These are phyloP conservation scores for Diadophis punctatus DNA, from an alignment of 2,113 vertebrate species.

Conservation along the genomic window DNA sequence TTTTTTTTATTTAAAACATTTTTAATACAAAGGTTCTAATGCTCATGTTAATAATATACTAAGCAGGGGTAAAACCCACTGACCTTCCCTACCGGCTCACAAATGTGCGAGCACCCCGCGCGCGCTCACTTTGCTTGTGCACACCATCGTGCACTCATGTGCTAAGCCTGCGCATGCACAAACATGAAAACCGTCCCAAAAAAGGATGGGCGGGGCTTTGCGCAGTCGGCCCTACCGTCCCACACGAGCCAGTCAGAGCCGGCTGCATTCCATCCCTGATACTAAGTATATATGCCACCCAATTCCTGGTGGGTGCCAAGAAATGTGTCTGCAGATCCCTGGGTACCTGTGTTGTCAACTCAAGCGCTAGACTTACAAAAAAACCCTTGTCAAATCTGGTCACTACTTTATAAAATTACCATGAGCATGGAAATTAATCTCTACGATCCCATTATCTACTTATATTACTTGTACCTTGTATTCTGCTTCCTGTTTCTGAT, in stretches of 20 bases:
- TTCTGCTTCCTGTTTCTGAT: conserved; percentile 23
- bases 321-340: background rate
- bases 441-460: background rate
- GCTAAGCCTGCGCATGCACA: too few relatives aligned
- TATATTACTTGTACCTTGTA: conserved; percentile 40
- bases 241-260: too few relatives aligned
- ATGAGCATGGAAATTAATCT: background rate
- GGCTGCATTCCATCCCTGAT: background rate
- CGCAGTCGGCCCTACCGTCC: too few relatives aligned
- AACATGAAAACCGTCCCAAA: too few relatives aligned
- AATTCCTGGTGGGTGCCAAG: background rate
- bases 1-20: background rate
- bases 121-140: too few relatives aligned
- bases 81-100: too few relatives aligned
- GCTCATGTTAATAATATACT: background rate
- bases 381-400: background rate
- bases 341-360: background rate
- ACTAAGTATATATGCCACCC: background rate
- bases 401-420: rapidly evolving
- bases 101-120: too few relatives aligned
- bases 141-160: too few relatives aligned
- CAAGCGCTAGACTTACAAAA: background rate
- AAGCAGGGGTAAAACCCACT: too few relatives aligned
- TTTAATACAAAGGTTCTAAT: background rate
- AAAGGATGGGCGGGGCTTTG: too few relatives aligned